Conservation (phyloP, 2,113 vertebrate genomes). For the Cyanoramphus novaezelandiae region DNA sequence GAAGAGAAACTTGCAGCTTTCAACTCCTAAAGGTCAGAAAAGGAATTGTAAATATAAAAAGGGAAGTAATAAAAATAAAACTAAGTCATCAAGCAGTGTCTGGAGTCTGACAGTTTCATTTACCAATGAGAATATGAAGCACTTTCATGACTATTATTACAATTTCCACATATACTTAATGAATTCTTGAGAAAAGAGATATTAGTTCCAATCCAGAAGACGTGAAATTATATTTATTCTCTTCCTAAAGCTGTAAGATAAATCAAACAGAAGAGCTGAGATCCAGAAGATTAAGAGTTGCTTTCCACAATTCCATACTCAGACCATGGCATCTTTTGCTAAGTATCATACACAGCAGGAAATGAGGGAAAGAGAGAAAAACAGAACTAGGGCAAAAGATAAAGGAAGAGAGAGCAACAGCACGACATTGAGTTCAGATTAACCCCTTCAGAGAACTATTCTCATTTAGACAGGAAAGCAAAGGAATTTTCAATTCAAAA, state of each 20-base stretch:
- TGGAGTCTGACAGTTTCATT: not conserved
- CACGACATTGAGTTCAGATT: accelerated
- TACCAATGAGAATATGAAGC: not conserved
- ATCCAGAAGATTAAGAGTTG: not conserved
- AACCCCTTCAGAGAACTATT: not conserved
- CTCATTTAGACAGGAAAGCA: not conserved
- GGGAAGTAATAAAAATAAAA: conserved; percentile 3
- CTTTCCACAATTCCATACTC: not conserved
- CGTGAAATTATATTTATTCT: not conserved
- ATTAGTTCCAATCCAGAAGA: not conserved
- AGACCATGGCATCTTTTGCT: not conserved
- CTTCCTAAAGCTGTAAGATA: not conserved
- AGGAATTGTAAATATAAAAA: not conserved
- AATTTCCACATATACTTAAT: not conserved
- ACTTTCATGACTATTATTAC: not conserved
- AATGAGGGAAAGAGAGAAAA: not conserved
- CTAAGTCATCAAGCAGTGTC: not conserved
- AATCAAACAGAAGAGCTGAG: not conserved
- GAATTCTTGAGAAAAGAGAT: not conserved
- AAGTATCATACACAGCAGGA: not conserved
- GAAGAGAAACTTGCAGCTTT: not conserved
- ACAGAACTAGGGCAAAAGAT: not conserved
- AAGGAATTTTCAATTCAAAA: not conserved
- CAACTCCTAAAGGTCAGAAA: conserved; percentile 4
- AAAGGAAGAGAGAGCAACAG: not conserved